Base-by-base conservation (phyloP, 2,888 invertebrate genomes). In the Ophion costatus region DNA sequence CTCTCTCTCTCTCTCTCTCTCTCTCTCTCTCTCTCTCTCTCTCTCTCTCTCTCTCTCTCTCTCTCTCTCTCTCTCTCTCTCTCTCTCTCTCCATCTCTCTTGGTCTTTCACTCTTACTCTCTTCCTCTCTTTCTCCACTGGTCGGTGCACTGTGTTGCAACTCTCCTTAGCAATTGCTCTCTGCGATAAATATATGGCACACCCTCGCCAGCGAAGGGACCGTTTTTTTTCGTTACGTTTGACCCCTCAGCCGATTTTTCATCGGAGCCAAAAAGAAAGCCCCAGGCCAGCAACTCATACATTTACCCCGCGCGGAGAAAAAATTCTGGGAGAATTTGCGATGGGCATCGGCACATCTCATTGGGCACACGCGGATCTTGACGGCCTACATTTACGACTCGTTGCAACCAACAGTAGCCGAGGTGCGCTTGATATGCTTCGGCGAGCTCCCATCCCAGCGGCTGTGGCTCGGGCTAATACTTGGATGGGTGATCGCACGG, bases 241-340 rank as follows among this genome's bases (percentile, higher is more conserved):
- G 82, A 80, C 73, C 78, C 81, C 64, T 17, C 71, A 79, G 82
- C 76, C 82, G 77, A 85, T 85, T 85, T 85, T 85, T 82, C 85
- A 85, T 80, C 79, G 75, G 56, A 73, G 75, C 82, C 85, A 85
- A 85, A 85, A 85, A 67, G 71, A 74, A 67, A 82, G 82, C 79
- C 22, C 59, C 17, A 73, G 80, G 51, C 11, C 17, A 51, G 14
- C 51, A 17, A 38, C 9, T 38, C 63, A 56, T 45, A 38, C 67
- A 84, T 67, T 76, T 71, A 77, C 59, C 67, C 64, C 45, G 74
- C 69, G 5, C 14, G 38, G 82, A 79, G 79, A 82, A 76, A 71
- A 84, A 75, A 82, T 82, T 71, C 82, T 24, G 14, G 66, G 70
- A 79, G 51, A 70, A 69, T 84, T 75, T 64, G 74, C 71, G 20